Conservation (phyloP, 2,888 invertebrate species). For the Kryphioiulus occultus region DNA sequence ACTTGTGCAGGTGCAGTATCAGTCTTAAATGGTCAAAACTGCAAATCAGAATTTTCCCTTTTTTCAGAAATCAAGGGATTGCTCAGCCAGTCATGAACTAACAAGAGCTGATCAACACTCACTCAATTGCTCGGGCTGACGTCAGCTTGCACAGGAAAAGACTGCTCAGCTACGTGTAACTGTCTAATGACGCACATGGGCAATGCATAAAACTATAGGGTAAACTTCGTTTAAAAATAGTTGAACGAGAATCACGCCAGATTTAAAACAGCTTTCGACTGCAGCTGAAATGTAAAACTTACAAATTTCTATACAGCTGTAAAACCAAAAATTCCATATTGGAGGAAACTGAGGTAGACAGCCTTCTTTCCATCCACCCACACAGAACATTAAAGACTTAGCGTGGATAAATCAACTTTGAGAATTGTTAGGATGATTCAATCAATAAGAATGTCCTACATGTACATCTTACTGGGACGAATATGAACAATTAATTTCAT, state of each 20-base stretch:
- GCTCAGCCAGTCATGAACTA: not conserved
- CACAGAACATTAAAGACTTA: too few relatives aligned
- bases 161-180: not conserved
- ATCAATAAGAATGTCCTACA: too few relatives aligned
- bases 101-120: not conserved
- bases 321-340: not conserved
- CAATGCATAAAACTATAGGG: not conserved
- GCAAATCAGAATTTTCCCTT: not conserved
- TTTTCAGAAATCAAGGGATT: not conserved
- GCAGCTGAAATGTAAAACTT: not conserved
- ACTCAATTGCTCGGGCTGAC: not conserved
- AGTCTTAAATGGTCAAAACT: not conserved
- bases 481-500: too few relatives aligned
- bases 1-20: not conserved
- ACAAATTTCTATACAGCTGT: not conserved
- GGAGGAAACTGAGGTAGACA: not conserved
- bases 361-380: too few relatives aligned
- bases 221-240: conserved; percentile 32
- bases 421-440: too few relatives aligned
- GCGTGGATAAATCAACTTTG: too few relatives aligned
- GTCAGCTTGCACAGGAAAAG: not conserved
- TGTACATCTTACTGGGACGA: too few relatives aligned
- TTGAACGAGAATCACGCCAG: not conserved
- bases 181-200: not conserved
- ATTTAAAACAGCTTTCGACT: not conserved